Conservation (phyloP, 2,797 vertebrate genomes). For the Myotis findleyi region DNA sequence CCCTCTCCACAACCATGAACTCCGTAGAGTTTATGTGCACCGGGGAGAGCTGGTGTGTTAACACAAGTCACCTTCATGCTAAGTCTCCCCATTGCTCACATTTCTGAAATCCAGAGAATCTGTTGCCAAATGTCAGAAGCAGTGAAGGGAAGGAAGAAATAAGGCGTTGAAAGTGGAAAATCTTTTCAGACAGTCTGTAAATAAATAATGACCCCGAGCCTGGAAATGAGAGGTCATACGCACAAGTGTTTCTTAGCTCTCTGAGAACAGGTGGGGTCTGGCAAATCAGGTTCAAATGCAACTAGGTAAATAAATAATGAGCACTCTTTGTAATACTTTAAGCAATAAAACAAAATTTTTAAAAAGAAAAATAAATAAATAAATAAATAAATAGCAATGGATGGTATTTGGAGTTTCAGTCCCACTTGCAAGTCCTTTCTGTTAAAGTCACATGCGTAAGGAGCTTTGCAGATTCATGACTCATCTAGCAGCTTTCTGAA, state of each 20-base stretch:
- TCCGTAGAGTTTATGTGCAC: not conserved
- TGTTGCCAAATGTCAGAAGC: conserved; percentile 62
- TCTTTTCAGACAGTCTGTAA: conserved; percentile 76
- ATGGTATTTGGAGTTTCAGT: not conserved
- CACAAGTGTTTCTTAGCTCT: not conserved
- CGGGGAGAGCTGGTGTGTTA: not conserved
- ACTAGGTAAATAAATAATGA: conserved; percentile 59
- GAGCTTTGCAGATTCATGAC: not conserved
- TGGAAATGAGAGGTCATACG: conserved; percentile 68
- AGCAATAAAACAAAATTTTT: too few species aligned
- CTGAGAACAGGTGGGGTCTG: conserved; percentile 46
- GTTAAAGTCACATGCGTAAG: not conserved
- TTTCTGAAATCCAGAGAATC: conserved; percentile 36
- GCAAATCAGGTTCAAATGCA: conserved; percentile 53
- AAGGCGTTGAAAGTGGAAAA: conserved; percentile 27
- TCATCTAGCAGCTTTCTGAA: not conserved
- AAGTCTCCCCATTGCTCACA: conserved; percentile 44
- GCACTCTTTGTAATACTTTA: too few species aligned
- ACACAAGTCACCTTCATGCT: conserved; percentile 74
- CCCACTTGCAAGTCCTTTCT: not conserved
- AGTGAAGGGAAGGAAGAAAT: conserved; percentile 51
- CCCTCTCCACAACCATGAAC: not conserved
- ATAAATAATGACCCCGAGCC: conserved; percentile 80
- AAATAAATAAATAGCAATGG: not conserved
- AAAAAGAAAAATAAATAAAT: too few species aligned